phyloP scores from a whole-genome alignment of 2,888 invertebrate species.

The Trachelus iudaicus region DNA sequence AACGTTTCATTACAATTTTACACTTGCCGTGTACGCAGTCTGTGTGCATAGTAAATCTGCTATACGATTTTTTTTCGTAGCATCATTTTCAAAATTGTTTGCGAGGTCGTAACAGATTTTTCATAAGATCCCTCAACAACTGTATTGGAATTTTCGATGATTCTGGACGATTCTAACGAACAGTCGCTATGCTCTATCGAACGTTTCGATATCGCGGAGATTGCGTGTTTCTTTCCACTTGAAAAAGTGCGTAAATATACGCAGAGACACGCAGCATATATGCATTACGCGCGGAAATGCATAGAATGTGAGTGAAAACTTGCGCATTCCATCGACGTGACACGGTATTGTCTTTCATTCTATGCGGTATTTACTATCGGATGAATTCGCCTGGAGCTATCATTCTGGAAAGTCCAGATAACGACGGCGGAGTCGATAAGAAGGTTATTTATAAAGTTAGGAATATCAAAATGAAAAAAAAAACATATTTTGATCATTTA shows the following conservation, averaged over 20 bases:
- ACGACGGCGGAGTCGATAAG: background rate
- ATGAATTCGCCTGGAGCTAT: background rate
- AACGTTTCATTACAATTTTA: background rate
- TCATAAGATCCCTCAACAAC: background rate
- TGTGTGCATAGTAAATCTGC: background rate
- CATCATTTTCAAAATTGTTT: background rate
- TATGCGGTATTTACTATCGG: background rate
- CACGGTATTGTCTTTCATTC: conserved; percentile 14
- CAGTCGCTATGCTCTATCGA: background rate
- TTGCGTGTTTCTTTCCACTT: background rate
- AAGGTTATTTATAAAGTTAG: background rate
- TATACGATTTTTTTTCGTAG: background rate
- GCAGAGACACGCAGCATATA: background rate
- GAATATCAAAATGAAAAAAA: background rate
- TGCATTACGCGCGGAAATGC: conserved; percentile 16
- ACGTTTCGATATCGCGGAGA: background rate
- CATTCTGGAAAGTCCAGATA: background rate
- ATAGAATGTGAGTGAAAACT: conserved; percentile 41
- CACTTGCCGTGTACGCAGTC: background rate
- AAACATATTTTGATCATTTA: background rate
- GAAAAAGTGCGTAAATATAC: background rate
- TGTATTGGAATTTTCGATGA: background rate
- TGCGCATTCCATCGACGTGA: conserved; percentile 31
- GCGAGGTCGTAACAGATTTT: background rate
- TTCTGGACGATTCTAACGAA: background rate